Conservation (phyloP, 2,888 invertebrate species). For the Caenorhabditis virilis region DNA sequence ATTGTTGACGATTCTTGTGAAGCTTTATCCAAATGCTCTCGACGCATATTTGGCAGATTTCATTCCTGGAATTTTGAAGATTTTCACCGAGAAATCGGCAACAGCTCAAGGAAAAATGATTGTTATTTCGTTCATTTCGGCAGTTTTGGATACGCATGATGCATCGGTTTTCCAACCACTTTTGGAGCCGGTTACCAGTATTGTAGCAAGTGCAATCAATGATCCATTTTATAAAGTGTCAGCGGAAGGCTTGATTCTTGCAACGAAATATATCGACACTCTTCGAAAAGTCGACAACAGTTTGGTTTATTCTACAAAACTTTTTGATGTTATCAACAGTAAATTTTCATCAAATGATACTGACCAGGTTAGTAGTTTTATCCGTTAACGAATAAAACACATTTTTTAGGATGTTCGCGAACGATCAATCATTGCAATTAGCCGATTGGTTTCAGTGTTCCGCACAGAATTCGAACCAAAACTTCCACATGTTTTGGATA, state of each 20-base stretch:
- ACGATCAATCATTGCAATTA: constrained; percentile 92
- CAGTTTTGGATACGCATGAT: constrained; percentile 9
- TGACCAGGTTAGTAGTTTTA: constrained; percentile 77
- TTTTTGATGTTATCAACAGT: constrained; percentile 83
- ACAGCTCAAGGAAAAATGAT: constrained; percentile 86
- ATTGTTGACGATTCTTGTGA: constrained; percentile 85
- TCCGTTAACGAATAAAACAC: background rate
- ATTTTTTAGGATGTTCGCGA: constrained; percentile 84
- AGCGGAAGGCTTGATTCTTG: constrained; percentile 38
- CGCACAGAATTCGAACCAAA: constrained; percentile 78
- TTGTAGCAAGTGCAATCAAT: constrained; percentile 85
- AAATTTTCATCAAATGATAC: constrained; percentile 91
- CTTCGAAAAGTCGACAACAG: constrained; percentile 1
- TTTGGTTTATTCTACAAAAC: constrained; percentile 62
- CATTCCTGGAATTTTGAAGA: constrained; percentile 85
- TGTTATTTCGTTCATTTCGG: constrained; percentile 82
- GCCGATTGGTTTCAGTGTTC: constrained; percentile 81
- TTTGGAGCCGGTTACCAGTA: constrained; percentile 69
- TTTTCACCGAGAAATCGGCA: constrained; percentile 46
- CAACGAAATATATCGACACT: constrained; percentile 21
- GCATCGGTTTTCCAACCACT: constrained; percentile 78
- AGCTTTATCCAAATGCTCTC: constrained; percentile 77
- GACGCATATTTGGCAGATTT: constrained; percentile 82
- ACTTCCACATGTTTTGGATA: constrained; percentile 81
- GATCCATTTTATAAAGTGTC: constrained; percentile 90